Conservation (phyloP, 2,888 invertebrate species). For the Adelognathus sp. region DNA sequence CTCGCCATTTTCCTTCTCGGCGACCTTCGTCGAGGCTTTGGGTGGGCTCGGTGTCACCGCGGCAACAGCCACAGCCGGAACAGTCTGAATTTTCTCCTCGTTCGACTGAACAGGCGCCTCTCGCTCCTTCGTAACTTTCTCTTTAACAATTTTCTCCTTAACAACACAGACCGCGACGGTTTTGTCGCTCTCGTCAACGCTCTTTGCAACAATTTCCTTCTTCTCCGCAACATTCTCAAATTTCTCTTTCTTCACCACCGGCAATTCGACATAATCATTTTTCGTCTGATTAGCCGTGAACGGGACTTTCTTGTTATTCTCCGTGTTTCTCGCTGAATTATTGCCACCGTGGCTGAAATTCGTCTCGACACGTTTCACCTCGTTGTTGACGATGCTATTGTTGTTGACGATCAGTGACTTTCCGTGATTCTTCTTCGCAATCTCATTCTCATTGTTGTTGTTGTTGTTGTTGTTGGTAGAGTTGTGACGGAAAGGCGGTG, state of each 20-base stretch:
- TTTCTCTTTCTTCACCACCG: conserved; percentile 12
- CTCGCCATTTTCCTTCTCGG: conserved; percentile 47
- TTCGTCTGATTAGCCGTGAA: conserved; percentile 12
- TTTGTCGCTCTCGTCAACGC: background rate
- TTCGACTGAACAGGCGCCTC: no score
- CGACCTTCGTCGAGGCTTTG: background rate
- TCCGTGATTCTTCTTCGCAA: background rate
- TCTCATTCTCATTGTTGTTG: conserved; percentile 44
- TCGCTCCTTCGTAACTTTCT: no score
- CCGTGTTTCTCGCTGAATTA: background rate
- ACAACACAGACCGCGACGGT: background rate
- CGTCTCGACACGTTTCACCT: background rate
- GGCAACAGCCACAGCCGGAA: background rate
- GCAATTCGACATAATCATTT: background rate
- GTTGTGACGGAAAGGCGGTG: conserved; percentile 62
- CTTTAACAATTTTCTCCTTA: conserved; percentile 36
- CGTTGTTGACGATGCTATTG: conserved; percentile 71
- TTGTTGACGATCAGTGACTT: conserved; percentile 69
- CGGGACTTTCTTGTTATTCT: conserved; percentile 24
- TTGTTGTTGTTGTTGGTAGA: conserved; percentile 61
- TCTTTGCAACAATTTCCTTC: background rate
- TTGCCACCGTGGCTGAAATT: background rate
- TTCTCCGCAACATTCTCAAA: conserved; percentile 11
- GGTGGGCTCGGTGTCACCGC: conserved; percentile 4
- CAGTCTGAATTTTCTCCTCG: conserved; percentile 28